A percentile compares a stretch with the other conserved stretches of the same genome.
phyloP scores from a whole-genome alignment of 2,888 invertebrate genomes.

The Meta bourneti region DNA sequence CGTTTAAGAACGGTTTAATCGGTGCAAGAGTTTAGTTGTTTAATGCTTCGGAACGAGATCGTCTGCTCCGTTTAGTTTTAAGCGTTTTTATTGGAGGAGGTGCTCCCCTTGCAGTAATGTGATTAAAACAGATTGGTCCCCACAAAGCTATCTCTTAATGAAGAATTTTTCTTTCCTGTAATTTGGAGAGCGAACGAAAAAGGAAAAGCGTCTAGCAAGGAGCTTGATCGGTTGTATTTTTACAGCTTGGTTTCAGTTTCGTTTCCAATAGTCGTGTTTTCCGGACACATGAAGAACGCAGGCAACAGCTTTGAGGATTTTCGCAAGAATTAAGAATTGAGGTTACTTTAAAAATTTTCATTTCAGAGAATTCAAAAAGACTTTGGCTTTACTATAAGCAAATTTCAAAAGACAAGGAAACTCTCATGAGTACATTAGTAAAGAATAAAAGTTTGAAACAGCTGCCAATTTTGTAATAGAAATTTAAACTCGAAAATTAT shows the following conservation, averaged over 20 bases:
- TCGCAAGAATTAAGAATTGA: too few species aligned
- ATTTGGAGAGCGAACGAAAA: neutral
- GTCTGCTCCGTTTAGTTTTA: slow-evolving; percentile 54
- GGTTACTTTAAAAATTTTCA: too few species aligned
- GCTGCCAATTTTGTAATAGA: too few species aligned
- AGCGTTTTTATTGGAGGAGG: slow-evolving; percentile 64
- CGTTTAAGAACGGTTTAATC: slow-evolving; percentile 75
- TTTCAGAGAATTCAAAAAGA: too few species aligned
- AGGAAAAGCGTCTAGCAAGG: neutral
- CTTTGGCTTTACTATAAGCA: too few species aligned
- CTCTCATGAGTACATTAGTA: too few species aligned
- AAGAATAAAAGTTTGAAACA: too few species aligned
- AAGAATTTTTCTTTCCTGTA: slow-evolving; percentile 31
- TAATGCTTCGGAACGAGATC: slow-evolving; percentile 72
- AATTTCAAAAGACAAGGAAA: too few species aligned
- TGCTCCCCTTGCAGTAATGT: slow-evolving; percentile 41
- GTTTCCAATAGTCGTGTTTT: neutral
- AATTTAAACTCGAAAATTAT: too few species aligned
- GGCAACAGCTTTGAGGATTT: too few species aligned
- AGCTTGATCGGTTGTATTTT: neutral
- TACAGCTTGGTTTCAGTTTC: neutral
- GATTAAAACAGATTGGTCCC: slow-evolving; percentile 36
- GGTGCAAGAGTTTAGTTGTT: slow-evolving; percentile 74
- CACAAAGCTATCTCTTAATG: slow-evolving; percentile 23
- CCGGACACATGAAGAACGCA: too few species aligned